Conservation (phyloP, 2,888 invertebrate species). For the Peribatodes rhomboidaria region DNA sequence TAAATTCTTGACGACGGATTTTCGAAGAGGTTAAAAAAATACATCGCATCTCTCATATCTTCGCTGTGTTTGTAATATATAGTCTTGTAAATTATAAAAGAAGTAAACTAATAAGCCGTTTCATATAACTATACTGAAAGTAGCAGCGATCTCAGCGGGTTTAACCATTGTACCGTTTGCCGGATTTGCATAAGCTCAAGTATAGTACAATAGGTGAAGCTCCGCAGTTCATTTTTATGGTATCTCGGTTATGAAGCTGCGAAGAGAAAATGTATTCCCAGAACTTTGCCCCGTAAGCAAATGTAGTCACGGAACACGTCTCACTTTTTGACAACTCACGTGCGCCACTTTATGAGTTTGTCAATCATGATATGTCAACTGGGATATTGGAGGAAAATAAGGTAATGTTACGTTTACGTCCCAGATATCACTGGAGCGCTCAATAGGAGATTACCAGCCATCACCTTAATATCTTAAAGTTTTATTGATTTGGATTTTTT, state of each 20-base stretch:
- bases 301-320: conserved; percentile 9
- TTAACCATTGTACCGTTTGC: conserved; percentile 1
- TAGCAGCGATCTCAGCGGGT: conserved; percentile 20
- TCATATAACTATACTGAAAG: conserved; percentile 1
- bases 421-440: background rate
- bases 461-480: too few relatives aligned
- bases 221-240: conserved; percentile 27
- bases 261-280: conserved; percentile 15
- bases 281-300: conserved; percentile 17
- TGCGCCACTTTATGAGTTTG: conserved; percentile 12
- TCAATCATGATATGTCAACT: conserved; percentile 15
- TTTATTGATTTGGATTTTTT: too few relatives aligned
- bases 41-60: too few relatives aligned
- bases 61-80: too few relatives aligned
- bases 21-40: too few relatives aligned
- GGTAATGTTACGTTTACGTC: background rate
- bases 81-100: background rate
- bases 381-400: background rate
- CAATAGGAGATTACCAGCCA: too few relatives aligned
- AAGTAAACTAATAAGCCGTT: conserved; percentile 3
- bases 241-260: conserved; percentile 26
- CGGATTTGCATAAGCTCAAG: conserved; percentile 31
- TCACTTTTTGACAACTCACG: conserved; percentile 11
- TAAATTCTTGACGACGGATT: background rate
- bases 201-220: conserved; percentile 29